These are phyloP conservation scores for Diplolepis rosae DNA, from an alignment of 2,888 invertebrate genomes.

Conservation along the genomic window DNA sequence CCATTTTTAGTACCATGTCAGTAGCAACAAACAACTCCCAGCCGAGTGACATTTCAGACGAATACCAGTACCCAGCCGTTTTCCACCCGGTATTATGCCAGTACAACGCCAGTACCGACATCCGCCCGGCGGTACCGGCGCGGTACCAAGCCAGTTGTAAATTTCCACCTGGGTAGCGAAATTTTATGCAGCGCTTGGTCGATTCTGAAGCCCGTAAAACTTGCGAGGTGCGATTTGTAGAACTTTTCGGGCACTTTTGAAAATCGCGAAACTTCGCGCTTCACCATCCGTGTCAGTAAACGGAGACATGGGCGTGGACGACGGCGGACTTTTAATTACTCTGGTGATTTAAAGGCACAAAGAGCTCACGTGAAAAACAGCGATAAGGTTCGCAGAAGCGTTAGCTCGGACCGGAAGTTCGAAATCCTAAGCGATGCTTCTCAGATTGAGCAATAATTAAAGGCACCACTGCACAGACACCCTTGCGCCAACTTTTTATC, in stretches of 20 bases:
- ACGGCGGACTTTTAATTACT: constrained; percentile 68
- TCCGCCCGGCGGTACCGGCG: too few relatives aligned
- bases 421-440: constrained; percentile 26
- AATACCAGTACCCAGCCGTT: too few relatives aligned
- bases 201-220: background rate
- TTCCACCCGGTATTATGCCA: too few relatives aligned
- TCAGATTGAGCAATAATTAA: constrained; percentile 41
- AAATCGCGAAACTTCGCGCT: constrained; percentile 41
- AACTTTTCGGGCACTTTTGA: constrained; percentile 27
- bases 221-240: constrained; percentile 1
- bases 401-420: constrained; percentile 12
- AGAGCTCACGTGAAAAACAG: constrained; percentile 37
- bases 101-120: too few relatives aligned
- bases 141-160: too few relatives aligned
- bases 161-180: too few relatives aligned
- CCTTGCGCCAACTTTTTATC: constrained; percentile 44
- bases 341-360: constrained; percentile 48
- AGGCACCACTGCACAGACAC: constrained; percentile 19
- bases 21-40: too few relatives aligned
- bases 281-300: constrained; percentile 38
- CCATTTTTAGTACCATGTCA: too few relatives aligned
- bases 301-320: constrained; percentile 44
- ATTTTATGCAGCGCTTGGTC: constrained; percentile 2
- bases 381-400: constrained; percentile 37
- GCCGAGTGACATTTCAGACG: too few relatives aligned